Percentiles rank a stretch among this genome's conserved stretches.
phyloP scores from a whole-genome alignment of 1,140 invertebrate species.

The Delia radicum region DNA sequence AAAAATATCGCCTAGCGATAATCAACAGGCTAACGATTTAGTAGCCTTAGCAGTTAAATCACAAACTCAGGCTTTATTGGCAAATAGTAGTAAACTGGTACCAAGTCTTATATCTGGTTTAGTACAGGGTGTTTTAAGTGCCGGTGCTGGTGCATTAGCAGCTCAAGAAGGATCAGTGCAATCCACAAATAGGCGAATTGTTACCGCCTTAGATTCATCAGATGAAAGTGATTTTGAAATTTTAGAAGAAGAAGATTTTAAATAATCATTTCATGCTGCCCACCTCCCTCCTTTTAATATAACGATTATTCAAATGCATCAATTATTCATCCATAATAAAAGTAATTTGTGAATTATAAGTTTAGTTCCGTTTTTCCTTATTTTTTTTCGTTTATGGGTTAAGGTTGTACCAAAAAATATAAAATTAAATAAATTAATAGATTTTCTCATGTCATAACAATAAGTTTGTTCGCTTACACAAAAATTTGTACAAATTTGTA shows the following conservation, averaged over 20 bases:
- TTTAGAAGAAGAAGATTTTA: slow-evolving; percentile 49
- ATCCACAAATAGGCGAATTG: slow-evolving; percentile 32
- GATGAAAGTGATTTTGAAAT: slow-evolving; percentile 55
- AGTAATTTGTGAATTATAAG: neutral
- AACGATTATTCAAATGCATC: too few species aligned
- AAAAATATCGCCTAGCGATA: neutral
- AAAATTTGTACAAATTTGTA: too few species aligned
- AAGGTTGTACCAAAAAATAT: neutral
- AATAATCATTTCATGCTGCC: slow-evolving; percentile 30
- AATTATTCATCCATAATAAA: neutral
- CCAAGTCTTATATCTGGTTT: slow-evolving; percentile 42
- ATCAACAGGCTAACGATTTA: slow-evolving; percentile 27
- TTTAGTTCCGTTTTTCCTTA: neutral
- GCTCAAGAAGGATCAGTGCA: neutral
- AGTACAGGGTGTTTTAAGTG: slow-evolving; percentile 39
- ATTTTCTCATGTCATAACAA: too few species aligned
- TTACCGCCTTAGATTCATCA: slow-evolving; percentile 44
- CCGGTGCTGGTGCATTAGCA: neutral
- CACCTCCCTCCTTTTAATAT: too few species aligned
- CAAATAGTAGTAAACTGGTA: slow-evolving; percentile 35
- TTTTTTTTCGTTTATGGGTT: neutral
- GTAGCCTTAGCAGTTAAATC: slow-evolving; percentile 36
- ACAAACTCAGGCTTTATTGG: slow-evolving; percentile 38
- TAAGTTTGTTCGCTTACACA: too few species aligned
- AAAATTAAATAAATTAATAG: neutral